A percentile compares a stretch with the other conserved stretches of the same genome.
These are phyloP conservation scores for Diaperis boleti DNA, from an alignment of 2,888 invertebrate species.

Conservation along the genomic window DNA sequence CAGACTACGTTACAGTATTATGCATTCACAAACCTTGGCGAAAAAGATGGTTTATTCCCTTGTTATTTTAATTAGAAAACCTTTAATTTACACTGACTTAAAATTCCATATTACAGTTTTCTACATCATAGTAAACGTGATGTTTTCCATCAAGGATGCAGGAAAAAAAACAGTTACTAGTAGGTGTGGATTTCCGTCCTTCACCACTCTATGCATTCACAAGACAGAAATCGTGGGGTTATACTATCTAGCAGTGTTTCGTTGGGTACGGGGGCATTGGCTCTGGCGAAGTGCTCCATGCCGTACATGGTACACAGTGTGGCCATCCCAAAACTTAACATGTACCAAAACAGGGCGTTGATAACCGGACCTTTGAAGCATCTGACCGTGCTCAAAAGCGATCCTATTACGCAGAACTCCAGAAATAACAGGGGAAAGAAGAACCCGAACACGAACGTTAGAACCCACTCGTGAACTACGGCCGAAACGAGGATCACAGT, in stretches of 20 bases:
- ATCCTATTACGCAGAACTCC: conserved; percentile 80
- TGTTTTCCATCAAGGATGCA: no score
- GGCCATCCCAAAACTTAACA: conserved; percentile 83
- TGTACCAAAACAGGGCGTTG: conserved; percentile 89
- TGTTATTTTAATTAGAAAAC: no score
- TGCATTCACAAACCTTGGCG: no score
- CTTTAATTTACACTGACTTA: no score
- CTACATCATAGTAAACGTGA: neutral
- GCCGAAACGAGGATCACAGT: conserved; percentile 85
- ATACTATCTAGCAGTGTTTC: conserved; percentile 45
- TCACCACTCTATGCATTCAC: conserved; percentile 48
- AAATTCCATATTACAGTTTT: no score
- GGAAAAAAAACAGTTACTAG: no score
- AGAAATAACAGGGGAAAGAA: conserved; percentile 89
- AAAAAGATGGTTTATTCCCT: no score
- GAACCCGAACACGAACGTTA: conserved; percentile 83
- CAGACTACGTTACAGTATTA: no score
- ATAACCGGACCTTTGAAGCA: conserved; percentile 66
- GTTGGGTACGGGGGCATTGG: conserved; percentile 73
- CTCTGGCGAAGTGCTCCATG: conserved; percentile 88
- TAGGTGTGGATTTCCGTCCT: neutral
- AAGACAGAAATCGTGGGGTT: conserved; percentile 52
- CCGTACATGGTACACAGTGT: conserved; percentile 81
- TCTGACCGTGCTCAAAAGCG: conserved; percentile 70
- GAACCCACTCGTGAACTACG: conserved; percentile 88